Evolutionary conservation across 1,140 invertebrate species (phyloP), one percentile per base, ranked within the genome.

Genomic region (Atta colombica): DNA sequence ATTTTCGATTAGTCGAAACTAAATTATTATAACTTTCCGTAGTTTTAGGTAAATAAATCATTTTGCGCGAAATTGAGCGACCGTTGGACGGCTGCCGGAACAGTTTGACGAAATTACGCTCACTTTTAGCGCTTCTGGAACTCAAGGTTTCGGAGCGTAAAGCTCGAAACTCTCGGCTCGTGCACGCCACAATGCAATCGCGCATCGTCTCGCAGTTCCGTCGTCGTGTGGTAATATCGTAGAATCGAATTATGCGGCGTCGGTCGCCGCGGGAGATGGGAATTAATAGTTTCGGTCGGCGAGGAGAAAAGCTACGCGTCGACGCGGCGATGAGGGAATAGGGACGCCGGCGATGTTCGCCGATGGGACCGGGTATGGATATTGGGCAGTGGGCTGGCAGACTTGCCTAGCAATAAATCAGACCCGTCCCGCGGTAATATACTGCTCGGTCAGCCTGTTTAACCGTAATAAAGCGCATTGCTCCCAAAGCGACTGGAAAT

Each of bases 221-320:
- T 82, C 78, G 66, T 28, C 80, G 69, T 31, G 68, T 51, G 80
- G 55, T 84, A 84, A 84, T 84, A 63, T 28, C 69, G 39, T 65
- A 49, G 80, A 92, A 94, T 93, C 92, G 91, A 93, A 93, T 93
- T 92, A 93, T 89, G 89, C 89, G 86, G 77, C 55, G 92, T 90
- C 87, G 82, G 87, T 81, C 25, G 78, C 61, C n/a, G 61, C 75
- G 85, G 86, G 88, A 92, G 91, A 91, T 89, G 92, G 91, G 91
- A 95, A 94, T 95, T 95, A 94, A 94, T 94, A 94, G 94, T 93
- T 93, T 93, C 91, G 91, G 82, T 89, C 80, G 68, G 66, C 81
- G 87, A 81, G 91, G 92, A 87, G 91, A 93, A 92, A 91, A 85
- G 91, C 87, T 74, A 61, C 65, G 65, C 25, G 78, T 65, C 53